Percentiles rank a stretch among this genome's conserved stretches.
Evolutionary conservation across 2,888 invertebrate genomes (phyloP).

Genomic region (Pyrochroa serraticornis): DNA sequence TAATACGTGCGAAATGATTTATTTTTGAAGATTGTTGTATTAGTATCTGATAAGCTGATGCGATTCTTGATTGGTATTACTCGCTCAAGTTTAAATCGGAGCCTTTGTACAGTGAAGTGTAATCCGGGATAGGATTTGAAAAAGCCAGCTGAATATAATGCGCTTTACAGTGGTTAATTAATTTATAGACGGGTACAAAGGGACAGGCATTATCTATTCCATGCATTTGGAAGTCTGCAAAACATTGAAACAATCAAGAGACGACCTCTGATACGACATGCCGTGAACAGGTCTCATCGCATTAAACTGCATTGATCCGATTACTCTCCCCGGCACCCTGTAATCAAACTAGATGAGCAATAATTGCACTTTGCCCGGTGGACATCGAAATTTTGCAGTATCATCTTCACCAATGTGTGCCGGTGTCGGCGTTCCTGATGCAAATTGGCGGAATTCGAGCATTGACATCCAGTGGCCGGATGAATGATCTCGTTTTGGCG

Average conservation of each 20-base stretch:
- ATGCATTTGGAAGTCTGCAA: slow-evolving; percentile 2
- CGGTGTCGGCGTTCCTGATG: neutral
- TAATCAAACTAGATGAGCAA: too few relatives aligned
- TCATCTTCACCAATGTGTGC: neutral
- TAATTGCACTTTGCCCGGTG: too few relatives aligned
- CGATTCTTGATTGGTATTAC: too few relatives aligned
- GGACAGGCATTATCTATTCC: slow-evolving; percentile 1
- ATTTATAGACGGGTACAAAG: neutral
- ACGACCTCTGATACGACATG: neutral
- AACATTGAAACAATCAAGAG: neutral
- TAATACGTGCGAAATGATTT: too few relatives aligned
- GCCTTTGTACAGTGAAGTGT: too few relatives aligned
- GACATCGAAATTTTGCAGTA: neutral
- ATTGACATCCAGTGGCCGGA: too few relatives aligned
- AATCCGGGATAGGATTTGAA: too few relatives aligned
- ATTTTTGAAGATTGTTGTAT: too few relatives aligned
- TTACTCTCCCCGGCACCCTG: neutral
- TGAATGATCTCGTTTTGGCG: neutral
- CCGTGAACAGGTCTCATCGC: neutral
- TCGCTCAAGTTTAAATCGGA: too few relatives aligned
- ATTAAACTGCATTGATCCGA: neutral
- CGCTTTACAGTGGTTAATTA: too few relatives aligned
- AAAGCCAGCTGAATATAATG: too few relatives aligned
- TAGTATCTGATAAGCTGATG: too few relatives aligned
- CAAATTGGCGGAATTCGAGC: slow-evolving; percentile 1